phyloP scores from a whole-genome alignment of 2,888 invertebrate genomes.

The Pterostichus madidus region DNA sequence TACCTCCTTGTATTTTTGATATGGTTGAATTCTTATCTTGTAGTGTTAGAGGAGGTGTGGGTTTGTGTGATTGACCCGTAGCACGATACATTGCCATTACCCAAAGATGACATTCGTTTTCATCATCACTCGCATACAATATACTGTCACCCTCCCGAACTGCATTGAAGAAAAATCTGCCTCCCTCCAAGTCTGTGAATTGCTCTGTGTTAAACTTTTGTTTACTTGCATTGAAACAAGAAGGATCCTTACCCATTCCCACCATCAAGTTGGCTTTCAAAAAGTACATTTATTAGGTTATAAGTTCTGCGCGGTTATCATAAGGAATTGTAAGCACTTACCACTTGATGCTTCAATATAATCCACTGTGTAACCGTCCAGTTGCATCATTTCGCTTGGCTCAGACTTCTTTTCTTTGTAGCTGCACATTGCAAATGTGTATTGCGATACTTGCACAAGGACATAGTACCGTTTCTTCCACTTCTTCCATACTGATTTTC shows the following conservation, averaged over 20 bases:
- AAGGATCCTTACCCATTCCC: constrained; percentile 87
- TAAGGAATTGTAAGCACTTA: constrained; percentile 76
- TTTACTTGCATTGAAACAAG: constrained; percentile 69
- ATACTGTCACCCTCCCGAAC: constrained; percentile 99
- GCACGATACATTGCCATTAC: constrained; percentile 99
- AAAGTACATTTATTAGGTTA: constrained; percentile 66
- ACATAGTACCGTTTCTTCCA: constrained; percentile 99
- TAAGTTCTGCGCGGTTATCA: neutral
- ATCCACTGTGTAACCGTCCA: constrained; percentile 99
- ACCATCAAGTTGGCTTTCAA: constrained; percentile 93
- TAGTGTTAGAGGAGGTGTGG: constrained; percentile 91
- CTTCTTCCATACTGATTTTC: constrained; percentile 99
- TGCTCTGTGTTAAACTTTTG: constrained; percentile 68
- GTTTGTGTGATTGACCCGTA: constrained; percentile 99
- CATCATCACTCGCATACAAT: constrained; percentile 96
- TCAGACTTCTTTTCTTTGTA: constrained; percentile 99
- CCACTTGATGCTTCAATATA: constrained; percentile 98
- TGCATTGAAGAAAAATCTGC: constrained; percentile 98
- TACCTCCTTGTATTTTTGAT: constrained; percentile 94
- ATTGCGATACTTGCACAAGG: constrained; percentile 99
- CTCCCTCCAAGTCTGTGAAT: constrained; percentile 91
- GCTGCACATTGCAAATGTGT: constrained; percentile 99
- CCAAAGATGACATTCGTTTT: constrained; percentile 99
- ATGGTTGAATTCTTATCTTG: constrained; percentile 92
- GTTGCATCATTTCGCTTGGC: constrained; percentile 99